Evolutionary conservation across 1,140 invertebrate species (phyloP).

Genomic region (Oedothorax gibbosus): DNA sequence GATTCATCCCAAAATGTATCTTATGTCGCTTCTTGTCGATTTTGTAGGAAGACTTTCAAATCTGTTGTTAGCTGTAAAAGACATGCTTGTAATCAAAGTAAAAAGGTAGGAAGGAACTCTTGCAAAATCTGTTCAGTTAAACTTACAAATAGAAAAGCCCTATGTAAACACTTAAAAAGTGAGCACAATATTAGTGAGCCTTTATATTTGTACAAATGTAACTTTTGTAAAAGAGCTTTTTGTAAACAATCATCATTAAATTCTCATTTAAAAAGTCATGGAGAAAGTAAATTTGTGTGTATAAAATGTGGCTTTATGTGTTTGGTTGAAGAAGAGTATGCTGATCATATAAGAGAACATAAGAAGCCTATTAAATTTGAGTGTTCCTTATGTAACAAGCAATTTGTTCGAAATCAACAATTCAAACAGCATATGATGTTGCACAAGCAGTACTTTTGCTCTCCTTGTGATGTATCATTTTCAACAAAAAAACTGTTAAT

Average conservation of each 20-base stretch:
- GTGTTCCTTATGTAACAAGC: slow-evolving; percentile 64
- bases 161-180: slow-evolving; percentile 59
- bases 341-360: slow-evolving; percentile 64
- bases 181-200: slow-evolving; percentile 55
- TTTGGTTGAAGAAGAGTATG: slow-evolving; percentile 60
- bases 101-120: slow-evolving; percentile 29
- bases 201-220: slow-evolving; percentile 58
- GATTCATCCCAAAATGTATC: neutral
- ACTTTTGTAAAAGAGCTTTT: slow-evolving; percentile 53
- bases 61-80: neutral
- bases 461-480: slow-evolving; percentile 62
- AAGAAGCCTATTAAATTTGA: slow-evolving; percentile 60
- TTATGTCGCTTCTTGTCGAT: slow-evolving; percentile 34
- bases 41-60: slow-evolving; percentile 34
- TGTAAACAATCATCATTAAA: slow-evolving; percentile 62
- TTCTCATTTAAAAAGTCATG: slow-evolving; percentile 64
- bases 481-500: slow-evolving; percentile 59
- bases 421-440: slow-evolving; percentile 63
- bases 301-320: slow-evolving; percentile 65
- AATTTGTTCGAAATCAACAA: slow-evolving; percentile 62
- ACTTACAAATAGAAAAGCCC: slow-evolving; percentile 57
- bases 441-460: slow-evolving; percentile 63
- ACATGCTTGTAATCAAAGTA: slow-evolving; percentile 12
- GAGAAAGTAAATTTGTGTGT: slow-evolving; percentile 64
- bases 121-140: slow-evolving; percentile 53